Evolutionary conservation across 2,797 vertebrate species (phyloP).

Genomic region (Pristis pectinata): DNA sequence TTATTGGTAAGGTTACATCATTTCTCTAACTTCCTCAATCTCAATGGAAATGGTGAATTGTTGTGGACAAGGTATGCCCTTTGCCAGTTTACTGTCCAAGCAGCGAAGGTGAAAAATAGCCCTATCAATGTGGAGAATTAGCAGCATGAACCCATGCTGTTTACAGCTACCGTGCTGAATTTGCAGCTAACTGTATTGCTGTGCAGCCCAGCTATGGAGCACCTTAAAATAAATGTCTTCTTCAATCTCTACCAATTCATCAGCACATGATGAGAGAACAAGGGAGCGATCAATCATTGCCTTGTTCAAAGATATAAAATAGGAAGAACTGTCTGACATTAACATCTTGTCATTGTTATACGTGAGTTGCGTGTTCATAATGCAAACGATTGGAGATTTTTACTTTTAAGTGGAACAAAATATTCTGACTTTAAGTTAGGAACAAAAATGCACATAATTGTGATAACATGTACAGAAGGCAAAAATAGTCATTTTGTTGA

Average conservation of each 20-base stretch:
- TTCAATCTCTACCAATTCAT: neutral
- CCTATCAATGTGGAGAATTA: neutral
- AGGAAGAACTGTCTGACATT: neutral
- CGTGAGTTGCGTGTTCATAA: neutral
- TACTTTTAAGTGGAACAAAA: neutral
- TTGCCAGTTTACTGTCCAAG: neutral
- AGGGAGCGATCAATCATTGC: neutral
- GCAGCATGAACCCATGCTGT: neutral
- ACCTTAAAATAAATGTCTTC: neutral
- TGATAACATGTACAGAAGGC: neutral
- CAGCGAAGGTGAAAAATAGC: neutral
- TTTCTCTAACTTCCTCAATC: neutral
- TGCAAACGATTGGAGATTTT: neutral
- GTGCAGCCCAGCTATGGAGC: neutral
- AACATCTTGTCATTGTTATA: neutral
- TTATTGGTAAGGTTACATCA: neutral
- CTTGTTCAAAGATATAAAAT: neutral
- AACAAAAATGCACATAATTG: neutral
- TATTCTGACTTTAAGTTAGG: neutral
- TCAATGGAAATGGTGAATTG: neutral
- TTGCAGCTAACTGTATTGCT: neutral
- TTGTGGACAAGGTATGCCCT: too few species aligned
- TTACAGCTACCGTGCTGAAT: neutral
- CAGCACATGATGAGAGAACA: neutral
- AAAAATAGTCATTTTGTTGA: neutral